These are phyloP conservation scores for Romanogobio albipinnatus DNA, from an alignment of 2,113 vertebrate genomes.

Conservation along the genomic window DNA sequence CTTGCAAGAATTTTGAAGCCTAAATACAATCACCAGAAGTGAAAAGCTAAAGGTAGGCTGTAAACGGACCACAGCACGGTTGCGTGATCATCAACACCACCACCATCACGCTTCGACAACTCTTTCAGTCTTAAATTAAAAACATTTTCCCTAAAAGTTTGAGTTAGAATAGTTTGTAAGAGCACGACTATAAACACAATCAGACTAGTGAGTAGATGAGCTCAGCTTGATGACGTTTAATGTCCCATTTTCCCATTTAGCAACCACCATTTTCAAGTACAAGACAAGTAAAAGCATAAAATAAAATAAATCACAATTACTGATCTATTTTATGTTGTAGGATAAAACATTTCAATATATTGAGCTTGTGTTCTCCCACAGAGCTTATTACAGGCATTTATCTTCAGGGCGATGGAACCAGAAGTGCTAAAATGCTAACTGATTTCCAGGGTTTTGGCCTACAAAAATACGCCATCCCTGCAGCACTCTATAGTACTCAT, in stretches of 20 bases:
- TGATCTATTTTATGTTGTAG: background rate
- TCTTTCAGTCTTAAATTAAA: background rate
- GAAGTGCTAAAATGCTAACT: background rate
- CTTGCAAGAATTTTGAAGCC: background rate
- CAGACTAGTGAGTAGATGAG: background rate
- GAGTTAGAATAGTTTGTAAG: too few relatives aligned
- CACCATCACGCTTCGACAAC: too few relatives aligned
- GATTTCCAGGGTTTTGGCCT: background rate
- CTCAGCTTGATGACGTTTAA: background rate
- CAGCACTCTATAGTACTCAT: background rate
- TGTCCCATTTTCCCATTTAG: background rate
- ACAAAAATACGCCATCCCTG: too few relatives aligned
- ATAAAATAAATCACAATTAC: background rate
- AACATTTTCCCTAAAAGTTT: background rate
- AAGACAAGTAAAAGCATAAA: background rate
- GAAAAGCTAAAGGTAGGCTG: background rate
- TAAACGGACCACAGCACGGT: background rate
- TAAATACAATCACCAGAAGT: background rate
- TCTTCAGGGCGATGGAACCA: background rate
- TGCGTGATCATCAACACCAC: too few relatives aligned
- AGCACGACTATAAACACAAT: background rate
- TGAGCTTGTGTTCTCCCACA: background rate
- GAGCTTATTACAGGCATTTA: background rate
- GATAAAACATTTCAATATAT: background rate
- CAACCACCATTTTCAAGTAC: background rate